Base-by-base conservation (phyloP, 92 coral and sea anemone genomes). In the Galaxea fascicularis region DNA sequence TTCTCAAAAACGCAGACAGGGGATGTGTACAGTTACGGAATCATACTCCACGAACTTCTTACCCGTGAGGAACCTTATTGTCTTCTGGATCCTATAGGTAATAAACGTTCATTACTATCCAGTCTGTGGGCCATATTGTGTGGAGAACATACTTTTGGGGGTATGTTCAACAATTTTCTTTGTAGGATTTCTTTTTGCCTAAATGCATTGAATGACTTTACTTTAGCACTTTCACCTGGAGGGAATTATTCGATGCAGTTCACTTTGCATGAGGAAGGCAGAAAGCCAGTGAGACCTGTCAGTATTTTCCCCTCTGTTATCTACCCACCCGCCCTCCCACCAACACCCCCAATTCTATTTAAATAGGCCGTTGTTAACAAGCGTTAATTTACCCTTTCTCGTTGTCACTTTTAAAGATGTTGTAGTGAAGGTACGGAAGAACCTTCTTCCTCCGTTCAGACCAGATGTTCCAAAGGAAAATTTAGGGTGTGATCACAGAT, bases 51-150 rank as follows among this genome's bases (percentile, higher is more conserved):
- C 64, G 96, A 93, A 84, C 82, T 93, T 60, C 84, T 84, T n/a
- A 90, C 96, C 9, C 82, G 96, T 12, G 96, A 93, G 13, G 96
- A 93, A 59, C 96, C 96, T 21, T 93, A 93, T 73, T 56, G 60
- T 47, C 73, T 72, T 31, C n/a, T 59, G 69, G 76, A 77, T 4
- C 92, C 96, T 12, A 82, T 77, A 91, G 96, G 96, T 93, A 35
- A 56, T 22, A 16, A 9, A 35, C 12, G 22, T 62, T 21, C n/a
- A 27, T 21, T 62, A 4, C n/a, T 31, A 39, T 18, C 2, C 56
- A 11, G 35, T 72, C 18, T 17, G 6, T 2, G 41, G 41, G 41
- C 41, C 41, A 35, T 35, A 35, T 35, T 72, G 8, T 35, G 45
- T 6, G 41, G 41, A 35, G 3, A 2, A 35, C 6, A 35, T 35